Percentiles rank a stretch among this genome's conserved stretches.
phyloP scores from a whole-genome alignment of 1,140 invertebrate species.

The Macrocentrus cingulum region DNA sequence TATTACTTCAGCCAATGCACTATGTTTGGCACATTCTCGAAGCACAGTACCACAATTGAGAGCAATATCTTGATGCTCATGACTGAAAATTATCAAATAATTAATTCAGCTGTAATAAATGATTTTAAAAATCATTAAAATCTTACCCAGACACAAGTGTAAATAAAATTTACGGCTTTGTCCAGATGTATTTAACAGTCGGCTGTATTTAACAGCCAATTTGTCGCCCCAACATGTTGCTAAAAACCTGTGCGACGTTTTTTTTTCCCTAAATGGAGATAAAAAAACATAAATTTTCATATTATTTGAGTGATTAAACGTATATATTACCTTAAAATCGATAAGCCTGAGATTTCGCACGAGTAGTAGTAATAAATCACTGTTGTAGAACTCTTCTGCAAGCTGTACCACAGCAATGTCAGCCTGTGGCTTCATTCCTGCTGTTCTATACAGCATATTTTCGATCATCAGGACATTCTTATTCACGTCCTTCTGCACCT shows the following conservation, averaged over 20 bases:
- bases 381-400: constrained; percentile 92
- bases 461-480: constrained; percentile 96
- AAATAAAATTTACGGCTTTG: constrained; percentile 95
- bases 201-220: constrained; percentile 96
- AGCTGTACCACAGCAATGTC: constrained; percentile 95
- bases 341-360: constrained; percentile 94
- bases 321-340: constrained; percentile 86
- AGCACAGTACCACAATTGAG: constrained; percentile 99
- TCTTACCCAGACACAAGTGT: constrained; percentile 90
- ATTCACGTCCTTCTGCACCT: constrained; percentile 94
- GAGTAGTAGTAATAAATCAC: constrained; percentile 86
- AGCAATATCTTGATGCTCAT: constrained; percentile 98
- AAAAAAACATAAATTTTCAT: constrained; percentile 27
- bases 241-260: constrained; percentile 98
- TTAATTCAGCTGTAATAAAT: constrained; percentile 24
- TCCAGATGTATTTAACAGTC: constrained; percentile 98
- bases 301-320: background rate
- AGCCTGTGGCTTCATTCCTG: constrained; percentile 94
- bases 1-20: constrained; percentile 97
- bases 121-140: background rate
- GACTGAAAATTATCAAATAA: constrained; percentile 65
- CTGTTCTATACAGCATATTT: constrained; percentile 96
- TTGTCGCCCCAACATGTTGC: constrained; percentile 96
- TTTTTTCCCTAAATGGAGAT: constrained; percentile 93
- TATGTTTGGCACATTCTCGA: constrained; percentile 95